Evolutionary conservation across 1,140 invertebrate species (phyloP), one percentile per base, ranked within the genome.

Genomic region (Cephus cinctus): DNA sequence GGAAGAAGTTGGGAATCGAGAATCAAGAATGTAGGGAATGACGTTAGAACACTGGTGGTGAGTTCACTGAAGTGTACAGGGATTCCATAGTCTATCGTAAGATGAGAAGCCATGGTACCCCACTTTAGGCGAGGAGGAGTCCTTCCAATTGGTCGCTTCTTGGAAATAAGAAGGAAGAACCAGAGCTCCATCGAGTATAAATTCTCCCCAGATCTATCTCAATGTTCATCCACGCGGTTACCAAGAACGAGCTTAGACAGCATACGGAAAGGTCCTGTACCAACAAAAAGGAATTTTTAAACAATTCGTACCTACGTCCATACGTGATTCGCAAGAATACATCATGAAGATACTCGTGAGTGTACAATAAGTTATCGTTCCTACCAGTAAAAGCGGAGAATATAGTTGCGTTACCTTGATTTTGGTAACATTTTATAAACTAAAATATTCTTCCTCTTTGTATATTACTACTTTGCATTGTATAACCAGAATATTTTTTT

Each of bases 331-430:
- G 39, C 49, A 49, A 50, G 41, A 45, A 39, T 36, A 9, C 27
- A 45, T 40, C 57, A 65, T 65, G 62, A 65, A 51, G 54, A 59
- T 57, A 32, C 31, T 62, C 42, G 62, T 65, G 62, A 65, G 59
- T 65, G 59, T 54, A 23, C 25, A 3, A 36, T 34, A 48, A 8
- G 2, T 27, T 12, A 32, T 47, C 21, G 18, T 40, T 39, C 15
- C 23, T 30, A 31, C 23, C 23, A 16, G 19, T 2, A 11, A 27
- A 0, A 39, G 31, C 11, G 18, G 19, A 30, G 22, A 47, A 23
- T 20, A 22, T 45, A 3, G 8, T 45, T n/a, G 19, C 21, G 23
- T 39, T 31, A 19, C 19, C 12, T 50, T 36, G 15, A 31, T 45
- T 45, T 15, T 45, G 31, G 32, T 34, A 31, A 34, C 35, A 8